Conservation (phyloP, 1,140 invertebrate genomes). For the Anastrepha obliqua region DNA sequence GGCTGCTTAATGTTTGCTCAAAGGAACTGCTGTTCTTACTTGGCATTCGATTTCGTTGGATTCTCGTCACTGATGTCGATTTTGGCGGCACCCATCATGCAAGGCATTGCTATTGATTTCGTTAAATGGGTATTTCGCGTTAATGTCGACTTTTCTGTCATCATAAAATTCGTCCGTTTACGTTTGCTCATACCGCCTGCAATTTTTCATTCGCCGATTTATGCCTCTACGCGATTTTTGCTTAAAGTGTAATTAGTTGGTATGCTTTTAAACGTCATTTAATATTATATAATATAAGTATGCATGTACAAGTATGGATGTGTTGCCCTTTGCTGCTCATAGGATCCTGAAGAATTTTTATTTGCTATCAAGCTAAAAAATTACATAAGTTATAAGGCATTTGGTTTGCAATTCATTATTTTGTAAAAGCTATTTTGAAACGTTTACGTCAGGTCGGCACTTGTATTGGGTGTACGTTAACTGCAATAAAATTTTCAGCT, state of each 20-base stretch:
- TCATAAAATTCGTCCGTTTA: constrained; percentile 27
- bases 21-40: not conserved
- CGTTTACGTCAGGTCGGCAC: no score
- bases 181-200: constrained; percentile 17
- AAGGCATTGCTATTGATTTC: not conserved
- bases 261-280: not conserved
- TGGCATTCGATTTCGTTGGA: not conserved
- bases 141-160: constrained; percentile 22
- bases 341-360: not conserved
- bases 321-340: no score
- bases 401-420: no score
- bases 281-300: not conserved
- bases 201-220: constrained; percentile 12
- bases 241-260: not conserved
- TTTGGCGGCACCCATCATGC: not conserved
- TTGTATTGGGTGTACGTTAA: no score
- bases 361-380: not conserved
- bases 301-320: no score
- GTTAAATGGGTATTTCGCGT: not conserved
- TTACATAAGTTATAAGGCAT: no score
- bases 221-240: not conserved
- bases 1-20: not conserved
- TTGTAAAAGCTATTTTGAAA: no score
- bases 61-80: not conserved
- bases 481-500: no score